Percentiles rank a stretch among this genome's conserved stretches.
These are phyloP conservation scores for Pseudolaguvia tuberculata DNA, from an alignment of 2,113 vertebrate species.

Conservation along the genomic window DNA sequence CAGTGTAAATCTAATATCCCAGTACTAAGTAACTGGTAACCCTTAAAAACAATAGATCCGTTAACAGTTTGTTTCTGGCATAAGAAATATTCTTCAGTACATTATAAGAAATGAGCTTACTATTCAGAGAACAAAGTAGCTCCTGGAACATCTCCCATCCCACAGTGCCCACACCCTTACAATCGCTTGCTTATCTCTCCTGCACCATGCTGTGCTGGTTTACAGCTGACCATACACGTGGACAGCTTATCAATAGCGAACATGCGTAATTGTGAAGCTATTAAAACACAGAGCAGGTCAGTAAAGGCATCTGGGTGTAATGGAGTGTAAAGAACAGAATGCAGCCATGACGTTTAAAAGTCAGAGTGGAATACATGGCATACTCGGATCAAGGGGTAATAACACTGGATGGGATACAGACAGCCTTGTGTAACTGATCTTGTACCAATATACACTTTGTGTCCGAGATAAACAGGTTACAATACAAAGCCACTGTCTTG, in stretches of 20 bases:
- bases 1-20: neutral
- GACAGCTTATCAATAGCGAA: constrained; percentile 26
- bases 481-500: neutral
- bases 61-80: too few relatives aligned
- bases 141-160: constrained; percentile 6
- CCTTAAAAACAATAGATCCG: too few relatives aligned
- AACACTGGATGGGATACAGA: neutral
- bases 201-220: constrained; percentile 8
- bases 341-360: neutral
- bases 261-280: constrained; percentile 19
- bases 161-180: constrained; percentile 2
- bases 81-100: neutral
- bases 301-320: constrained; percentile 14
- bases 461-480: neutral
- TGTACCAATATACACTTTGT: neutral
- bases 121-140: constrained; percentile 5
- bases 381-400: neutral
- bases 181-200: constrained; percentile 35
- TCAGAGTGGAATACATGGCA: neutral
- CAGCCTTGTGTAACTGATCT: constrained; percentile 9
- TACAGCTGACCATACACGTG: constrained; percentile 27
- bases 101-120: constrained; percentile 15
- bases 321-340: constrained; percentile 3
- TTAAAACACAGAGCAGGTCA: constrained; percentile 18
- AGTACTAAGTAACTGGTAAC: too few relatives aligned